Evolutionary conservation across 2,888 invertebrate species (phyloP), one percentile per base, ranked within the genome.

Genomic region (Palloptera scutellata): DNA sequence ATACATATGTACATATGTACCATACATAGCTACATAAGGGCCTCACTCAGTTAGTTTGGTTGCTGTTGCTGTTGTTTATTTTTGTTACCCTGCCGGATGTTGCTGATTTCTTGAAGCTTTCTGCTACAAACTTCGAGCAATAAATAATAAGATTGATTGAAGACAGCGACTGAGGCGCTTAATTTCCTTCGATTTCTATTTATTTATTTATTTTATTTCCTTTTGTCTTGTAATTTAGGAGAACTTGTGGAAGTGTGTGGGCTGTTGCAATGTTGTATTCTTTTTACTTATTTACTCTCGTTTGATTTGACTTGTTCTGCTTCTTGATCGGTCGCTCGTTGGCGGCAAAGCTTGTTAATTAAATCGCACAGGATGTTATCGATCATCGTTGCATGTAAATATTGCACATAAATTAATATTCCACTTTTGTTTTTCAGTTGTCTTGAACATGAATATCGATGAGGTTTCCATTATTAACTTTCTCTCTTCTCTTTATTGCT

Each of bases 331-430:
- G 2, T 30, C 30, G 30, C 63, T 70, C 61, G 64, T 57, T 51
- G 70, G 67, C 72, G 73, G 73, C 65, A 66, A 60, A 62, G 59
- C 79, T 81, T 80, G 77, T 76, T 78, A 71, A 83, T 82, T 79
- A 77, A 79, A 76, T 77, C 75, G 75, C 63, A 68, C 81, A 80
- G 83, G 83, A 83, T 83, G 81, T 81, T 77, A 79, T 83, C 81
- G 79, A 82, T 82, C 82, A 79, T 79, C 76, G 77, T 74, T 74
- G n/a, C n/a, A n/a, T n/a, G n/a, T n/a, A n/a, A n/a, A n/a, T n/a
- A n/a, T n/a, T n/a, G n/a, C n/a, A n/a, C n/a, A 76, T 78, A 79
- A 80, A 81, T 81, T 79, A 77, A 53, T 70, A 71, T 70, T 77
- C 73, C 74, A 69, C 75, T 72, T 69, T 51, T 66, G 61, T 41